phyloP scores from a whole-genome alignment of 2,113 vertebrate genomes.

The Amphilophus citrinellus region DNA sequence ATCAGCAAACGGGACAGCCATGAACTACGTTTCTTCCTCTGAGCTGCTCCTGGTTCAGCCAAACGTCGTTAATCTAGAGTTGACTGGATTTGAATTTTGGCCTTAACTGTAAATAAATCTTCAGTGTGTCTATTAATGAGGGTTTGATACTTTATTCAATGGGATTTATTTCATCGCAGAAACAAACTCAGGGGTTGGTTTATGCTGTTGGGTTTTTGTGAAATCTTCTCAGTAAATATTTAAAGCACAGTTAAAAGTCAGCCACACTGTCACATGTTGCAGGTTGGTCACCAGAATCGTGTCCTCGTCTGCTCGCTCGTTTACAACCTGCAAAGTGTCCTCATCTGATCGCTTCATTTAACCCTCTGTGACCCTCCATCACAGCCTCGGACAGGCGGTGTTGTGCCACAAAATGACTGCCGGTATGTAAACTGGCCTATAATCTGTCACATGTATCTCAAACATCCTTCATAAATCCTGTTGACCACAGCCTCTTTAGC shows the following conservation, averaged over 20 bases:
- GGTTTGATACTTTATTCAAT: not conserved
- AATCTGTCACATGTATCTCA: not conserved
- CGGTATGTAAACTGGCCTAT: not conserved
- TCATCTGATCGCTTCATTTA: not conserved
- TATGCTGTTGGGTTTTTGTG: not conserved
- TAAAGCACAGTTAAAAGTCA: not conserved
- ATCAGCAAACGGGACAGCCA: not conserved
- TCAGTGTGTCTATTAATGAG: not conserved
- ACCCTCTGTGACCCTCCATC: not conserved
- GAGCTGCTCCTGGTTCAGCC: not conserved
- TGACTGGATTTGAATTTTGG: not conserved
- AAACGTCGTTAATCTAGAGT: slow-evolving; percentile 16
- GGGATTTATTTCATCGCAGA: not conserved
- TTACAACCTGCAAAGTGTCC: too few relatives aligned
- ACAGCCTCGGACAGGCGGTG: accelerated
- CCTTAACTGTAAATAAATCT: slow-evolving; percentile 4
- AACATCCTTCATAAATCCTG: too few relatives aligned
- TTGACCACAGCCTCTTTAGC: too few relatives aligned
- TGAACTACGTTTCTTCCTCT: not conserved
- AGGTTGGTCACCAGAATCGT: not conserved
- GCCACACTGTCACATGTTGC: not conserved
- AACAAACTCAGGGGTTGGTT: not conserved
- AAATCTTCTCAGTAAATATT: not conserved
- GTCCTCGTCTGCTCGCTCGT: too few relatives aligned
- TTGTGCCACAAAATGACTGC: not conserved